phyloP scores from a whole-genome alignment of 2,797 vertebrate species.

The Salmo trutta region DNA sequence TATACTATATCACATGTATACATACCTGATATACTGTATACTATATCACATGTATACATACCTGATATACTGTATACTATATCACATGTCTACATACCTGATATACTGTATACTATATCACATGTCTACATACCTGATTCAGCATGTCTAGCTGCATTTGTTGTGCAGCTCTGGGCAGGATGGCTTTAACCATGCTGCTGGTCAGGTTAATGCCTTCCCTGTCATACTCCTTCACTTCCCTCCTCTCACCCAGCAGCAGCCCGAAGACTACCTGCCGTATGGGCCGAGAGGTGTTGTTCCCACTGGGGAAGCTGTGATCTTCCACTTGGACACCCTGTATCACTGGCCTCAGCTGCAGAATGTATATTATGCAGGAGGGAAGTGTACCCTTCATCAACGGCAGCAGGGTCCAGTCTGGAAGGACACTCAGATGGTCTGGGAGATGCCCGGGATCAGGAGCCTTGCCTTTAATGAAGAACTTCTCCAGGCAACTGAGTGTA shows the following conservation, averaged over 20 bases:
- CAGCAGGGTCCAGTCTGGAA: slow-evolving; percentile 69
- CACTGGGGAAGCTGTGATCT: slow-evolving; percentile 65
- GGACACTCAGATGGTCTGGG: slow-evolving; percentile 28
- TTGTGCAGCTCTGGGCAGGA: too few species aligned
- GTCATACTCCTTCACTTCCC: too few species aligned
- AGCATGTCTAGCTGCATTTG: fast-evolving
- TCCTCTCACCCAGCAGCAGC: too few species aligned
- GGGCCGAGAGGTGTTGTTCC: slow-evolving; percentile 64
- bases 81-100: too few species aligned
- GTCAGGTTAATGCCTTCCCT: too few species aligned
- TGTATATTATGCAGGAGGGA: slow-evolving; percentile 69
- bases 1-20: not conserved
- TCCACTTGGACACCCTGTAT: slow-evolving; percentile 77
- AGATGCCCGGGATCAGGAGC: slow-evolving; percentile 28
- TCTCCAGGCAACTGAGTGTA: slow-evolving; percentile 6
- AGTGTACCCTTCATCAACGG: slow-evolving; percentile 72
- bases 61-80: too few species aligned
- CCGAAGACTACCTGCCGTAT: slow-evolving; percentile 65
- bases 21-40: too few species aligned
- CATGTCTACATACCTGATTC: too few species aligned
- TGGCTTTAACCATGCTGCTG: too few species aligned
- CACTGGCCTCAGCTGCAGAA: slow-evolving; percentile 63
- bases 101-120: too few species aligned
- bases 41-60: too few species aligned
- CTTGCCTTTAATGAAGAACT: slow-evolving; percentile 72